Base-by-base conservation (phyloP, 2,113 vertebrate species). In the Rynchops niger region DNA sequence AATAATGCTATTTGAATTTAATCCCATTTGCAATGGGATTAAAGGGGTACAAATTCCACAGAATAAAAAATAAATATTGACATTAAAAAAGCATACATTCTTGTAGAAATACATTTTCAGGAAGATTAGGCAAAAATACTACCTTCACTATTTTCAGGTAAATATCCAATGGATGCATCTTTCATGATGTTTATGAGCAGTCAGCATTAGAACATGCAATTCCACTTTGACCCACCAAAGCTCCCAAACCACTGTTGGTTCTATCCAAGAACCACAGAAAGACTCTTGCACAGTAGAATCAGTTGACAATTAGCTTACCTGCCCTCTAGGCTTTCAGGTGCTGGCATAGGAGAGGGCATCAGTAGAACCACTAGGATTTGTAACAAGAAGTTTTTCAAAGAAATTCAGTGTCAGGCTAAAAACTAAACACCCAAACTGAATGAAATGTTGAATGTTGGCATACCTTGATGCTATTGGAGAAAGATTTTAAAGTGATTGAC, bases 251-350 rank as follows among this genome's bases (percentile, higher is more conserved):
- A 45, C 8, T 86, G 17, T 6, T 80, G 25, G 25, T 81, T 93
- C 89, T 85, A 40, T 45, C 23, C 53, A 95, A 53, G 62, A 11
- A 95, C 74, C 32, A 65, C 2, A 88, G 50, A 81, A 86, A 95
- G 43, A 78, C 52, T 76, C 40, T 95, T 85, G 58, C 43, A 88
- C 23, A 61, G 59, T 10, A 74, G 50, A 95, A 91, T 72, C 45
- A 82, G 40, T 47, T 94, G 30, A 88, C 67, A 95, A 67, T 85
- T 50, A 90, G 59, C 67, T 94, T 67, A 93, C 15, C 70, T 94
- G 45, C 25, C 38, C 36, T 81, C 59, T 62, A 88, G 67, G 30
- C 9, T 95, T 96, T 86, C 9, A 11, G 45, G 29, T 55, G 34
- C 45, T 58, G 90, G 38, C 43, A 84, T 36, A 78, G 36, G 56